A percentile compares a stretch with the other conserved stretches of the same genome.
Conservation (phyloP, 2,797 vertebrate genomes). For the Knipowitschia caucasica region DNA sequence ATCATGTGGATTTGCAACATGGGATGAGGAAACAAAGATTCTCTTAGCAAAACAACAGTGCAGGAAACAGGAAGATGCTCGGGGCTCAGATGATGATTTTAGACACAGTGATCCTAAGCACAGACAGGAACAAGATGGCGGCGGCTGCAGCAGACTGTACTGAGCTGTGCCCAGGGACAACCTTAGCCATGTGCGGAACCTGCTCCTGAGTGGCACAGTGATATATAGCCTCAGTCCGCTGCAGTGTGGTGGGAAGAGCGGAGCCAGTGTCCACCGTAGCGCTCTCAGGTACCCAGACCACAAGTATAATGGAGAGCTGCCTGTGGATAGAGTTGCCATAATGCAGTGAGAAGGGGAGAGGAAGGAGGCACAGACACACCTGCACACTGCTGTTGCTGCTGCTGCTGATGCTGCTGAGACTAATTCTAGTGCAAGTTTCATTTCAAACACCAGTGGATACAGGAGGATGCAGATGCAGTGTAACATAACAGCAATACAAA, state of each 20-base stretch:
- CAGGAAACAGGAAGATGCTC: constrained; percentile 39
- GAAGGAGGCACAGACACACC: constrained; percentile 61
- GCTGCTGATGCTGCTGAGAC: constrained; percentile 16
- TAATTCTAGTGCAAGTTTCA: constrained; percentile 21
- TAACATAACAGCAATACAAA: constrained; percentile 22
- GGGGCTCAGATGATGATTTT: constrained; percentile 41
- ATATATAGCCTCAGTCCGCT: constrained; percentile 40
- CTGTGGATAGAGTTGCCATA: constrained; percentile 63
- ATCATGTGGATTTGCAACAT: constrained; percentile 36
- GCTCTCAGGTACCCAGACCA: constrained; percentile 50
- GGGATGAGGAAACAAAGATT: constrained; percentile 30
- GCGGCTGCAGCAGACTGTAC: constrained; percentile 58
- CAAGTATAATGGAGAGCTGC: constrained; percentile 72
- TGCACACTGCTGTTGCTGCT: constrained; percentile 51
- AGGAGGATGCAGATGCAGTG: constrained; percentile 46
- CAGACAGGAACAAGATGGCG: constrained; percentile 67
- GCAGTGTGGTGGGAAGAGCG: constrained; percentile 41
- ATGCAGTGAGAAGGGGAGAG: constrained; percentile 71
- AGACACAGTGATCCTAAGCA: constrained; percentile 48
- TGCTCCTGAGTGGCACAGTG: constrained; percentile 54
- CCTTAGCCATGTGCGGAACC: constrained; percentile 34
- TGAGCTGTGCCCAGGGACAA: constrained; percentile 51
- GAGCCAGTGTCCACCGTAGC: constrained; percentile 47
- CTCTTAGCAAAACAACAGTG: constrained; percentile 25
- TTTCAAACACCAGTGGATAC: constrained; percentile 44